phyloP scores from a whole-genome alignment of 2,797 vertebrate genomes.

The Sphenopsis melanotis region DNA sequence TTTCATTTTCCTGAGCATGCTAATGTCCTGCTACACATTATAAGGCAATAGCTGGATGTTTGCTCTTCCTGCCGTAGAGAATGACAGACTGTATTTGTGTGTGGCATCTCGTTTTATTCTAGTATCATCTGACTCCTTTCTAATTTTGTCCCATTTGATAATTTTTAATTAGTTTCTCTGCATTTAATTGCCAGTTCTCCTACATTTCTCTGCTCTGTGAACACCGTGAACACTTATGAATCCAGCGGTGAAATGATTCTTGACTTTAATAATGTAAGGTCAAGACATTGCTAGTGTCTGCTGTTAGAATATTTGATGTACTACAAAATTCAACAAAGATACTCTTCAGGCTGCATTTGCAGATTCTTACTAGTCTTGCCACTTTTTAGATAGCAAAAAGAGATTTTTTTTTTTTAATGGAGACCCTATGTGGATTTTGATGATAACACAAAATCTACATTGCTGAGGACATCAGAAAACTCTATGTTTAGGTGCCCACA shows the following conservation, averaged over 20 bases:
- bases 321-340: background rate
- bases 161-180: background rate
- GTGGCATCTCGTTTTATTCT: background rate
- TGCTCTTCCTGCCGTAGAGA: background rate
- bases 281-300: background rate
- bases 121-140: background rate
- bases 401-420: background rate
- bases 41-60: background rate
- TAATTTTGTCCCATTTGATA: background rate
- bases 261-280: background rate
- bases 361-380: background rate
- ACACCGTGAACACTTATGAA: background rate
- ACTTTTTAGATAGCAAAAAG: background rate
- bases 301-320: background rate
- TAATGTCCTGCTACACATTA: background rate
- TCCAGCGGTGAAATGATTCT: background rate
- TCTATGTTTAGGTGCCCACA: background rate
- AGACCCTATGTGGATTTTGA: background rate
- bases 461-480: background rate
- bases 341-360: background rate
- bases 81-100: background rate
- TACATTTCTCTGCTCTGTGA: background rate
- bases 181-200: background rate
- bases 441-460: background rate
- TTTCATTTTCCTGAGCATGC: background rate